Percentiles rank a stretch among this genome's conserved stretches.
These are phyloP conservation scores for Chaetodon trifascialis DNA, from an alignment of 2,113 vertebrate species.

Conservation along the genomic window DNA sequence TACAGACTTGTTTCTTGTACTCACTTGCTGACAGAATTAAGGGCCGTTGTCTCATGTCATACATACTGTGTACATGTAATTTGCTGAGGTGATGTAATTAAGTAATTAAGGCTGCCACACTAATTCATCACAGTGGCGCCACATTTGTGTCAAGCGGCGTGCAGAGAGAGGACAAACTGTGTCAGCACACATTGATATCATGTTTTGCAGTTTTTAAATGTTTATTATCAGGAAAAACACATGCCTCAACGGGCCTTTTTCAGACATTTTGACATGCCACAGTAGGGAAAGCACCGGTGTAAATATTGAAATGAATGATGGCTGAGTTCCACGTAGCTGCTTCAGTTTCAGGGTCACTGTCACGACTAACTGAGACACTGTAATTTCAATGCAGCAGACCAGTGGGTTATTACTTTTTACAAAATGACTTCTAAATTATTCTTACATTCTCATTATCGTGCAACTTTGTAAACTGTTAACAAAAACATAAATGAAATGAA, in stretches of 20 bases:
- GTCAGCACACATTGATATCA: background rate
- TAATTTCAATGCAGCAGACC: background rate
- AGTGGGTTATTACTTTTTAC: background rate
- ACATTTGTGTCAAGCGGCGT: background rate
- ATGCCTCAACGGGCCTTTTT: background rate
- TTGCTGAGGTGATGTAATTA: slow-evolving; percentile 1
- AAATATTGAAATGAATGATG: background rate
- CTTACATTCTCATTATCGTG: background rate
- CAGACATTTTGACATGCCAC: background rate
- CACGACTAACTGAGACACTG: background rate
- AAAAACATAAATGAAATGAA: background rate
- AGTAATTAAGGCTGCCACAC: background rate
- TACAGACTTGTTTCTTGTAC: background rate
- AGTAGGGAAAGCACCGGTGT: background rate
- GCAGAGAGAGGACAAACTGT: background rate
- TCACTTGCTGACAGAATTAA: slow-evolving; percentile 15
- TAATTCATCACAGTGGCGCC: background rate
- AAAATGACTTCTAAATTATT: background rate
- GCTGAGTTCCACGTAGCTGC: background rate
- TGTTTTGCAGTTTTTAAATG: background rate
- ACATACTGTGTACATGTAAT: slow-evolving; percentile 11
- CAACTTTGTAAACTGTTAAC: background rate
- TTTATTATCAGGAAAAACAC: background rate
- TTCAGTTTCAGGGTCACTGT: background rate
- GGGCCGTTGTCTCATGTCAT: slow-evolving; percentile 14